Evolutionary conservation across 2,797 vertebrate genomes (phyloP).

Genomic region (Carduelis carduelis): DNA sequence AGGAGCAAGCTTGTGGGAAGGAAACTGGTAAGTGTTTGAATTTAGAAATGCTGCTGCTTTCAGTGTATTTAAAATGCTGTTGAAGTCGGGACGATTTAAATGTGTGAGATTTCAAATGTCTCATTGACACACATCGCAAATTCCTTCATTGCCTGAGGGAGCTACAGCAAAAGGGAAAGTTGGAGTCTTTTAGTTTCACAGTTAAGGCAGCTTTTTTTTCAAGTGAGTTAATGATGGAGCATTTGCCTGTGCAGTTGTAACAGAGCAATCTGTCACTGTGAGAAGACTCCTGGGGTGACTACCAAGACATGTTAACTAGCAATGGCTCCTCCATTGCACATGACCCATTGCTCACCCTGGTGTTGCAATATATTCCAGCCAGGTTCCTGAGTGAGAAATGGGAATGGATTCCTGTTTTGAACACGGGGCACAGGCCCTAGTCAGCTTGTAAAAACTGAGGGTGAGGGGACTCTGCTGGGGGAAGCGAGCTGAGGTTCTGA

Average conservation of each 20-base stretch:
- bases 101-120: slow-evolving; percentile 74
- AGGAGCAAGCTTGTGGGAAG: slow-evolving; percentile 60
- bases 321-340: background rate
- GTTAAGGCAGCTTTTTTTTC: slow-evolving; percentile 55
- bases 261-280: slow-evolving; percentile 63
- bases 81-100: slow-evolving; percentile 66
- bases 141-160: slow-evolving; percentile 71
- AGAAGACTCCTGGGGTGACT: slow-evolving; percentile 59
- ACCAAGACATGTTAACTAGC: slow-evolving; percentile 37
- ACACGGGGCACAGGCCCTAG: background rate
- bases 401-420: background rate
- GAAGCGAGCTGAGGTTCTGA: background rate
- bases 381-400: background rate
- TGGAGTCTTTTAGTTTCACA: slow-evolving; percentile 60
- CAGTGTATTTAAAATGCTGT: slow-evolving; percentile 72
- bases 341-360: background rate
- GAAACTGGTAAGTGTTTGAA: slow-evolving; percentile 62
- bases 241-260: slow-evolving; percentile 63
- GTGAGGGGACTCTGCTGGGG: background rate
- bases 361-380: background rate
- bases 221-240: slow-evolving; percentile 65
- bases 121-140: slow-evolving; percentile 71
- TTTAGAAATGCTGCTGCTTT: slow-evolving; percentile 64
- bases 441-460: background rate
- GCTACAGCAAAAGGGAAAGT: slow-evolving; percentile 64